phyloP scores from a whole-genome alignment of 1,140 invertebrate genomes.

The Drosophila teissieri region DNA sequence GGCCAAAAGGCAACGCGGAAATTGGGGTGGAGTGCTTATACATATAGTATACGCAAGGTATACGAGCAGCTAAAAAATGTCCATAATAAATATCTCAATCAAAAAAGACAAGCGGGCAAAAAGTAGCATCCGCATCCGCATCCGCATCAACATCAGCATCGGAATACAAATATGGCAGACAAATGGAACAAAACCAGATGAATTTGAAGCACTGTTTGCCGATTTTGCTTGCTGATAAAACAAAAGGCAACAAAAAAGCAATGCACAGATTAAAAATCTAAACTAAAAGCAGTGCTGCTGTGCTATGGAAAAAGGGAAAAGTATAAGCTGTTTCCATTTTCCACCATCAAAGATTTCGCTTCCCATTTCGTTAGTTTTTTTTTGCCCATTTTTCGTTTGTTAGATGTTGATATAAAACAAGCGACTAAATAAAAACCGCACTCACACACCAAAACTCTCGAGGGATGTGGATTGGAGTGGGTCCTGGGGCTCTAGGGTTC shows the following conservation, averaged over 20 bases:
- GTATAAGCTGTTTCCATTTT: constrained; percentile 74
- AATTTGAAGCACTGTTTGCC: constrained; percentile 66
- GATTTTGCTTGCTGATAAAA: constrained; percentile 55
- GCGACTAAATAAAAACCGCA: constrained; percentile 80
- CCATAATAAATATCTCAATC: constrained; percentile 80
- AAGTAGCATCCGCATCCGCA: constrained; percentile 22
- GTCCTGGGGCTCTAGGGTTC: too few relatives aligned
- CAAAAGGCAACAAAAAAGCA: constrained; percentile 68
- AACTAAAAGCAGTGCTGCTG: constrained; percentile 53
- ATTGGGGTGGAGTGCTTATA: constrained; percentile 12
- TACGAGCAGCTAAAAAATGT: constrained; percentile 42
- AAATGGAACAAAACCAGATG: constrained; percentile 71
- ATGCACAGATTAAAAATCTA: constrained; percentile 73
- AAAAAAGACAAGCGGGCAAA: constrained; percentile 68
- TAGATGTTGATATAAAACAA: constrained; percentile 78
- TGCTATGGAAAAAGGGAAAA: constrained; percentile 38
- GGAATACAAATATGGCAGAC: constrained; percentile 65
- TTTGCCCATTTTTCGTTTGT: constrained; percentile 10
- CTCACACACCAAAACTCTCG: constrained; percentile 35
- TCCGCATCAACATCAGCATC: constrained; percentile 36
- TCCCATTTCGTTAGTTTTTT: constrained; percentile 10
- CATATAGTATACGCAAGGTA: constrained; percentile 6
- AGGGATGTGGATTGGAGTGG: constrained; percentile 1
- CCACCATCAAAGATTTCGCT: constrained; percentile 70
- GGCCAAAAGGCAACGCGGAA: constrained; percentile 61